A percentile compares a stretch with the other conserved stretches of the same genome.
Conservation (phyloP, 2,113 vertebrate genomes). For the Cryptomyrus ogoouensis region DNA sequence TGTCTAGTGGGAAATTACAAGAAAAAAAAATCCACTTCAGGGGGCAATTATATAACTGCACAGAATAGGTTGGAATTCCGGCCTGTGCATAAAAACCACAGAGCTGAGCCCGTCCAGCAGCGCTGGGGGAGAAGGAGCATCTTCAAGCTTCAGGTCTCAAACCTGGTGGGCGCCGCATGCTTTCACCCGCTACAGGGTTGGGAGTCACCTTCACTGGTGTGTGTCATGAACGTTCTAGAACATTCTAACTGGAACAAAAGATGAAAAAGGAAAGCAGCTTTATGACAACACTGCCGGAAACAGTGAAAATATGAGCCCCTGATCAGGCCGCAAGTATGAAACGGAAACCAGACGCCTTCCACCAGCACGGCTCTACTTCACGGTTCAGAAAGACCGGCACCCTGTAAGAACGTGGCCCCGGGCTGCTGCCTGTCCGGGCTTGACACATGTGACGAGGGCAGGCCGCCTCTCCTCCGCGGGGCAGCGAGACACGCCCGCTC, state of each 20-base stretch:
- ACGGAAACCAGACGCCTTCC: not conserved
- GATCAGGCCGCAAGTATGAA: not conserved
- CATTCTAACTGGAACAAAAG: not conserved
- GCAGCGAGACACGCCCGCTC: constrained; percentile 51
- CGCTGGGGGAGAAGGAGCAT: not conserved
- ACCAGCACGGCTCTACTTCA: not conserved
- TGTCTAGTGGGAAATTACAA: not conserved
- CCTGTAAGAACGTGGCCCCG: not conserved
- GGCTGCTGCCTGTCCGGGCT: constrained; percentile 48
- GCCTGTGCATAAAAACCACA: not conserved
- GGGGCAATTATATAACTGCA: not conserved
- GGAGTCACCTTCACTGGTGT: not conserved
- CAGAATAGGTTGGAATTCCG: not conserved
- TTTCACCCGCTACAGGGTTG: not conserved
- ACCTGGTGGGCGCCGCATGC: not conserved
- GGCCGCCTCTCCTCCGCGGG: constrained; percentile 39
- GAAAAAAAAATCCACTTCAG: not conserved
- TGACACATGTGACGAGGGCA: constrained; percentile 15
- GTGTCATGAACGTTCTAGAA: not conserved
- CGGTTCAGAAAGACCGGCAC: not conserved
- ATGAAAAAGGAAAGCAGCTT: not conserved
- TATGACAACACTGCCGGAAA: not conserved
- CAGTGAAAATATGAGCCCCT: not conserved
- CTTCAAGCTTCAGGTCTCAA: not conserved
- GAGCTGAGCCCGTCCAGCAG: not conserved